Percentiles rank a stretch among this genome's conserved stretches.
Conservation (phyloP, 2,888 invertebrate genomes). For the Rhopalosiphum nymphaeae region DNA sequence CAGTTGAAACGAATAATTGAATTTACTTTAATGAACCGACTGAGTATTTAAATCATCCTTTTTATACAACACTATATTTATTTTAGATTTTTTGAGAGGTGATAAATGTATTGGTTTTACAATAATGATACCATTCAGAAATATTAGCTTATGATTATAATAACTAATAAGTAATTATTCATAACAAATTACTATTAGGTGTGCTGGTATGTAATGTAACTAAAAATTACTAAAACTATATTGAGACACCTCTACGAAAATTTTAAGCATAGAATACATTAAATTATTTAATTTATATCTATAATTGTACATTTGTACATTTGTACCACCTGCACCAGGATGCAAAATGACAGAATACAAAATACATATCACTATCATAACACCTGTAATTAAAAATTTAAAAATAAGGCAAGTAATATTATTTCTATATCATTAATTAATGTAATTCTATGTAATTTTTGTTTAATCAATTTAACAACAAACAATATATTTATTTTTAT, state of each 20-base stretch:
- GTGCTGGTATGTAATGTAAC: too few species aligned
- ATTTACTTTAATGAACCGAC: too few species aligned
- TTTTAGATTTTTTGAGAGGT: neutral
- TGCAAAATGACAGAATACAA: neutral
- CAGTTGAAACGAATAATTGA: neutral
- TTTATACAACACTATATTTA: neutral
- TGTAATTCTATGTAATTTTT: neutral
- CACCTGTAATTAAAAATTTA: neutral
- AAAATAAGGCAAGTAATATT: neutral
- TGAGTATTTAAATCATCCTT: neutral
- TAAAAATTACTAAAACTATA: too few species aligned
- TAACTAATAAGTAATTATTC: too few species aligned
- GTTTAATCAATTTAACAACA: neutral
- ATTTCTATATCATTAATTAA: neutral
- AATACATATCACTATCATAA: neutral
- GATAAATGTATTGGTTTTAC: neutral
- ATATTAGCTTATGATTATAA: too few species aligned
- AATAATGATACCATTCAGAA: too few species aligned
- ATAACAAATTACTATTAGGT: too few species aligned
- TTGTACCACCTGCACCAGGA: neutral
- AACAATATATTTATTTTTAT: neutral
- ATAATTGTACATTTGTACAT: neutral
- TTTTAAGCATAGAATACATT: too few species aligned
- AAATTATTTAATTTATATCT: neutral
- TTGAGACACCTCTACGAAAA: too few species aligned